Evolutionary conservation across 1,140 invertebrate species (phyloP), one percentile per base, ranked within the genome.

Genomic region (Drosophila baimaii): DNA sequence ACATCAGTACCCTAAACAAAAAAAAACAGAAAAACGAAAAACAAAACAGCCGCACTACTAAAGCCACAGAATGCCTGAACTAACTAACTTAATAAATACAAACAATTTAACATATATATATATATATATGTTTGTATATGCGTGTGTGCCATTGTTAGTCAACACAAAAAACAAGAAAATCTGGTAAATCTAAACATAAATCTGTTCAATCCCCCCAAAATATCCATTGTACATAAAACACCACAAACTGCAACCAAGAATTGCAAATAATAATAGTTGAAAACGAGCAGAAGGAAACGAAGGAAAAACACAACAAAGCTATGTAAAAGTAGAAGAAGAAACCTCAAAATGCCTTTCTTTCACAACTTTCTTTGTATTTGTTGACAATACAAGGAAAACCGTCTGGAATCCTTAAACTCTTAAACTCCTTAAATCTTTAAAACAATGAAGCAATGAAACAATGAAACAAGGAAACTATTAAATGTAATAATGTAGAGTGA

Each of bases 81-180:
- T 33, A 52, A 54, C 43, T 58, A 71, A 71, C 23, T 39, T n/a
- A 29, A 56, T 37, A 19, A 25, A 75, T 37, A 10, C 33, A 37
- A 37, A 54, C 33, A 54, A 39, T 27, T 35, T 54, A 41, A 52
- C 13, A 58, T 27, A 66, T 66, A 66, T 31, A 49, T 51, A 58
- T 66, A 65, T 54, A 62, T 29, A 7, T 29, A 29, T 33, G 10
- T 61, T 52, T 62, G 29, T 55, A 68, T 46, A 79, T 83, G 77
- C 71, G 81, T 83, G 80, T 83, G 80, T 79, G 80, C 80, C 61
- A 83, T 82, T 83, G 75, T 74, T 81, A 69, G 72, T 75, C 73
- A 76, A 37, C 29, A 63, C n/a, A 46, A 46, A n/a, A 31, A 39
- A 33, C 13, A 43, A 57, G 17, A 46, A 41, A 49, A 54, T 19